Base-by-base conservation (phyloP, 2,113 vertebrate species). In the Nematolebias whitei region DNA sequence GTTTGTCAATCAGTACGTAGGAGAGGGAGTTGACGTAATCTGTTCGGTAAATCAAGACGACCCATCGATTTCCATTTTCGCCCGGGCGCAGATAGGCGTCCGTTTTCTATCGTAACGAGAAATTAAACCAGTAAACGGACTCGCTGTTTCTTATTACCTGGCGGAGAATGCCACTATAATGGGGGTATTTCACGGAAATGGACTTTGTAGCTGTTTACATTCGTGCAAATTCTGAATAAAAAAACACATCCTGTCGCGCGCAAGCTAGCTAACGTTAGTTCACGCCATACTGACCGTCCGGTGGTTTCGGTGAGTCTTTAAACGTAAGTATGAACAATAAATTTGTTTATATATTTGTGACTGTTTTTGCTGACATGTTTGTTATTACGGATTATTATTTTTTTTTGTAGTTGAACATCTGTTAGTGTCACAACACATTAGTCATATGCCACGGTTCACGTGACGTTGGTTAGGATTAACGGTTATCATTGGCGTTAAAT, bases 21-120 rank as follows among this genome's bases (percentile, higher is more conserved):
- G 71, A 59, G 62, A 80, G 84, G 82, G 82, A 85, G 91, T 90
- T 94, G 93, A 94, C 92, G 93, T 94, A 93, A 94, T 93, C 90
- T 87, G 82, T 86, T 85, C 76, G 80, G 85, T 92, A 87, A 92
- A 92, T 88, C 92, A 83, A 86, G 88, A 78, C 90, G 53, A 82
- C 86, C 82, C 70, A 88, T 90, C 88, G 83, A 84, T 88, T 88
- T 88, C 69, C 51, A 67, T 74, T 60, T 76, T 78, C 76, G 85
- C 81, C 38, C 56, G 78, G 70, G 79, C 76, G 76, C 77, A 67
- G 67, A 67, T 55, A 82, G 65, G 71, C 82, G 71, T 79, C 77
- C 71, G 54, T 75, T 47, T 82, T 68, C 68, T 29, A 66, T 61
- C 71, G 55, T 14, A 6, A 40, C 51, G 9, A 79, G 48, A 72